Base-by-base conservation (phyloP, 1,140 invertebrate genomes). In the Acyrthosiphon pisum region DNA sequence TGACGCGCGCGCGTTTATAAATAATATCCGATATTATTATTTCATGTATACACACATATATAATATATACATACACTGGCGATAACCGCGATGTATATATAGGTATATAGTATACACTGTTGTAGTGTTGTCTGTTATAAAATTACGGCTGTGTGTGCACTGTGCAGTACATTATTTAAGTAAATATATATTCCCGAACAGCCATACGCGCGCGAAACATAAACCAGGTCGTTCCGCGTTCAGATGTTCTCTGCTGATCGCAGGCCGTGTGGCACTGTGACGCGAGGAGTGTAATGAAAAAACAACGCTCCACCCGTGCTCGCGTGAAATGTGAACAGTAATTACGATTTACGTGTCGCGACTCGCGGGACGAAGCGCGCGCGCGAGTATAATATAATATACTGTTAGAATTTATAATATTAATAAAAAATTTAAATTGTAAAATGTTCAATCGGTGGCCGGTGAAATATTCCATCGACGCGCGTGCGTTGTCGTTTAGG, bases 1-100 rank as follows among this genome's bases (percentile, higher is more conserved):
- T 41, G 37, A 26, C 83, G 83, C 83, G 83, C 37, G 37, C 83
- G 83, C 83, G 83, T 44, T 41, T 84, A 84, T 44, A 84, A 84
- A 41, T 84, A 41, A 41, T 81, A 81, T 41, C 14, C 41, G 23
- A 76, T 76, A 35, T n/a, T 68, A 68, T 68, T 76, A n/a, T 76
- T 76, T 68, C 26, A 30, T 30, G 11, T 83, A 37, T 7, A 37
- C 23, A 84, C 37, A 41, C 37, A 30, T 4, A 0, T 9, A 26
- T 44, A 44, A 26, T 1, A 48, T 30, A 22, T 20, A 20, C 6
- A 20, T 88, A n/a, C 6, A n/a, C 44, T 9, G 11, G 30, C 86
- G 46, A 84, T 41, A 37, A 84, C 83, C 0, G 44, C 1, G 30
- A 30, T 23, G 4, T 41, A 44, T 50, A n/a, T 41, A 41, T 41